Evolutionary conservation across 1,140 invertebrate species (phyloP), one percentile per base, ranked within the genome.

Genomic region (Scaptomyza graminum): DNA sequence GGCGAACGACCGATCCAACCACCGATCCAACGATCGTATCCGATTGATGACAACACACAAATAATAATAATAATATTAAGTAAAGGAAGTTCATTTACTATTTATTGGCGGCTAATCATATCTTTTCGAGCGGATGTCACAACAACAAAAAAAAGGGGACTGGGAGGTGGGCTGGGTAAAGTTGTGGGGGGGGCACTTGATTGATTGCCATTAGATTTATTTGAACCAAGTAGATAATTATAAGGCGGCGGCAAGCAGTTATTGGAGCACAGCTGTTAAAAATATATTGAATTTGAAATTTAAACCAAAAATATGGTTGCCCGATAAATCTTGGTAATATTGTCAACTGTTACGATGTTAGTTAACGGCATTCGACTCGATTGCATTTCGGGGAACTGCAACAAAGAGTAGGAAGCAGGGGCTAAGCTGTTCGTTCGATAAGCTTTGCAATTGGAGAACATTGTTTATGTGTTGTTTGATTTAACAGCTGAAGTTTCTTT

Each of bases 191-290:
- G 16, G 25, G 9, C 72, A 85, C 76, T 85, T 65, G 57, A 84
- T 79, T 39, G 62, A 87, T 79, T 81, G 77, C 61, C 22, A 59
- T 60, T 74, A 81, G 76, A 77, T 87, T 77, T 71, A 81, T 84
- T 84, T 67, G 52, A 44, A 37, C 37, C 34, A 43, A 4, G 28
- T 31, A 1, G 57, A 59, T 74, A 65, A 87, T 3, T 3, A 2
- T 54, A 63, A 69, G 55, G 59, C 34, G 34, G 49, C n/a, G 37
- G 13, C 31, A 34, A 57, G 11, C n/a, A 16, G 11, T 46, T 46
- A 34, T 34, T 11, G 8, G 1, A 9, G 44, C 13, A 18, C 25
- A 9, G 49, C 22, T 15, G 6, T 15, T 50, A 13, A 50, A 49
- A 50, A 49, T 12, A 25, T 25, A 49, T 49, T 49, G 12, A 25